A percentile compares a stretch with the other conserved stretches of the same genome.
phyloP scores from a whole-genome alignment of 2,113 vertebrate genomes.

The Telmatochromis bifrenatus region DNA sequence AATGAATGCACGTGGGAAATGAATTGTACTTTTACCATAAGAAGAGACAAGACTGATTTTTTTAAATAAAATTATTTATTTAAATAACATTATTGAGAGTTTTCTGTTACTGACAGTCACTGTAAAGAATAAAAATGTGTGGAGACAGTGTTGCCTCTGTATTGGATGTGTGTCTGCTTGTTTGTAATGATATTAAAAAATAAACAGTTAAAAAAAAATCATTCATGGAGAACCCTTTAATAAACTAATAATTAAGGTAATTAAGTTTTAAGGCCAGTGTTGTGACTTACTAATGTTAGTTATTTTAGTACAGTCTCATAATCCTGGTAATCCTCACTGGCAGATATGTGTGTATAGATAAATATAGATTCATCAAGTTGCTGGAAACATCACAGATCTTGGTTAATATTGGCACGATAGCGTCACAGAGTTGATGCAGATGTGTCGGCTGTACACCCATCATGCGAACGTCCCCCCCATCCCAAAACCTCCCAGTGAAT shows the following conservation, averaged over 20 bases:
- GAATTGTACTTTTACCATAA: neutral
- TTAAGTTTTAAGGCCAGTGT: neutral
- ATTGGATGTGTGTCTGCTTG: neutral
- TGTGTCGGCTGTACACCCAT: neutral
- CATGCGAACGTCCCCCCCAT: neutral
- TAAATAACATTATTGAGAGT: neutral
- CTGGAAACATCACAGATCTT: neutral
- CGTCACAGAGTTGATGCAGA: neutral
- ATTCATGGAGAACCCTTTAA: neutral
- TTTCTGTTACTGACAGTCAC: neutral
- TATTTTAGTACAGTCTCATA: neutral
- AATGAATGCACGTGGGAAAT: neutral
- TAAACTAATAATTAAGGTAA: neutral
- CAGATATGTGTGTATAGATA: neutral
- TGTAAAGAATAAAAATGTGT: neutral
- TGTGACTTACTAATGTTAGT: neutral
- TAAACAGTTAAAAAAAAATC: neutral
- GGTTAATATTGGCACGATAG: neutral
- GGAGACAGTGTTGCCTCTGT: rapidly evolving
- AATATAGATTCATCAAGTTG: neutral
- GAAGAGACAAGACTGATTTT: neutral
- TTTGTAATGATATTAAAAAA: neutral
- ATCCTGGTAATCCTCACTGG: neutral
- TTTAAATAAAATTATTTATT: neutral
- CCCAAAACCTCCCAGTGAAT: constrained; percentile 8